Evolutionary conservation across 2,888 invertebrate genomes (phyloP), one percentile per base, ranked within the genome.

Genomic region (Epistrophe eligans): DNA sequence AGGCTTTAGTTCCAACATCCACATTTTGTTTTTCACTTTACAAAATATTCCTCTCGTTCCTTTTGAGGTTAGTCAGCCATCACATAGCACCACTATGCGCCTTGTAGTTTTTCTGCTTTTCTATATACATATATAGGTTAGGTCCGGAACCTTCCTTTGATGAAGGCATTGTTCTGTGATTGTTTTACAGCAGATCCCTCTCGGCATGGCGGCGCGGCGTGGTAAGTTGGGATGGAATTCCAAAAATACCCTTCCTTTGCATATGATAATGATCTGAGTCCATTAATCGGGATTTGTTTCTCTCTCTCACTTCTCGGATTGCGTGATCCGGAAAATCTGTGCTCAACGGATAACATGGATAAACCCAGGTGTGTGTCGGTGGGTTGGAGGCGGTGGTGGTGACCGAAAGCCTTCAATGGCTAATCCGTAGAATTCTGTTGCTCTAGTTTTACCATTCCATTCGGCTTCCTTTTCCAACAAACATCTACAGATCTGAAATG

Each of bases 281-380:
- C 80, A 72, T 81, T 81, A 77, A 58, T 32, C 32, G 19, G 64
- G 81, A 81, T 79, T 85, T 74, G 67, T 35, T 77, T 24, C 24
- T 67, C 38, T 45, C 62, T 70, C 73, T 32, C 24, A 13, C n/a
- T 24, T 45, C 55, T 28, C 3, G 15, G 66, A 67, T 45, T 77
- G 67, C 66, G 38, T 64, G 62, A 81, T 81, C 28, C 73, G 24
- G 70, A 71, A 45, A 77, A 81, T 81, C 81, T 85, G 38, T 85
- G 73, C 77, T 70, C 57, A 74, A 58, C 11, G 73, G 81, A 81
- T 85, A 81, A 81, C 70, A 74, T 17, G 52, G 40, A 55, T 55
- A 70, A 55, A 66, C 19, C 48, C 66, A 66, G 50, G 48, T 66
- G 35, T 52, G 17, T 48, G 55, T 24, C n/a, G 24, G 13, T 52